These are phyloP conservation scores for Tragelaphus oryx DNA, from an alignment of 2,797 vertebrate species.

Conservation along the genomic window DNA sequence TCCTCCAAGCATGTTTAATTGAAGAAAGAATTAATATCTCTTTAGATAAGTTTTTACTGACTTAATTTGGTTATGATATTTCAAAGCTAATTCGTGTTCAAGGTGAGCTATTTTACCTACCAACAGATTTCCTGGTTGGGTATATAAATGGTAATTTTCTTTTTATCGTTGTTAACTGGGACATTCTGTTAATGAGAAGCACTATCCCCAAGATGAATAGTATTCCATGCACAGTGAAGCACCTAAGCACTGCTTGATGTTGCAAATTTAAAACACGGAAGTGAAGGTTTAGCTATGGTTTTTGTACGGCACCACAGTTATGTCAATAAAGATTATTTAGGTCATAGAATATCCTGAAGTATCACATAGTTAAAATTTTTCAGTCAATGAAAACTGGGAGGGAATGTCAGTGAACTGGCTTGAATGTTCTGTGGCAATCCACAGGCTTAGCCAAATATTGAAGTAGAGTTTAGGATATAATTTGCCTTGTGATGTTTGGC, in stretches of 20 bases:
- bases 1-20: conserved; percentile 80
- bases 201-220: conserved; percentile 59
- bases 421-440: conserved; percentile 76
- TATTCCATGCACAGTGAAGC: conserved; percentile 62
- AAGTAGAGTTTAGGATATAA: conserved; percentile 81
- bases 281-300: conserved; percentile 76
- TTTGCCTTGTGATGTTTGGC: conserved; percentile 80
- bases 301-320: conserved; percentile 78
- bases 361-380: conserved; percentile 75
- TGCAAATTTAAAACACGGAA: conserved; percentile 73
- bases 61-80: conserved; percentile 77
- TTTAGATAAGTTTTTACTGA: conserved; percentile 81
- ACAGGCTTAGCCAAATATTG: conserved; percentile 78
- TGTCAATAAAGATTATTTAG: conserved; percentile 78
- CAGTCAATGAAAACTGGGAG: conserved; percentile 70
- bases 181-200: conserved; percentile 59
- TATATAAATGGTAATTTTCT: conserved; percentile 62
- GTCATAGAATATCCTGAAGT: conserved; percentile 74
- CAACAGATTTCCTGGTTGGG: conserved; percentile 55
- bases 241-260: conserved; percentile 67
- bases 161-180: conserved; percentile 53
- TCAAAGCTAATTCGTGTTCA: conserved; percentile 68
- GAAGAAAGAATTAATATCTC: conserved; percentile 77
- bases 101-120: conserved; percentile 50
- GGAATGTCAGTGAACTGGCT: conserved; percentile 74